Conservation (phyloP, 2,888 invertebrate genomes). For the Aspidiotus rigidus region DNA sequence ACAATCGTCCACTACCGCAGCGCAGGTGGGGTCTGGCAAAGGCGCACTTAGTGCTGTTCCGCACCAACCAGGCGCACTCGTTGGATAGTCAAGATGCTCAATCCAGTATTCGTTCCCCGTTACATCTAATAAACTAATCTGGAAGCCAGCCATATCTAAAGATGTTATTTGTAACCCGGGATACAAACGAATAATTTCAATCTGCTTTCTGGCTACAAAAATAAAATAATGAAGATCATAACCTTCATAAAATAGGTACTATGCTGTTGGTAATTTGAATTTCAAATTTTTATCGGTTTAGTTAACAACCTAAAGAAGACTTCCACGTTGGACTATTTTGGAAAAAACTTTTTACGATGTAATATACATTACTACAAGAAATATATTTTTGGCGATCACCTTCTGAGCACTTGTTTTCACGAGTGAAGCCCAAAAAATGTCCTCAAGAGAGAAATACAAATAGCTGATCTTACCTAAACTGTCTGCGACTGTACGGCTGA, state of each 20-base stretch:
- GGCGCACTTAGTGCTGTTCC: conserved; percentile 42
- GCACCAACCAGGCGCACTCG: conserved; percentile 53
- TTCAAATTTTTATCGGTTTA: too few species aligned
- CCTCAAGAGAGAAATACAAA: too few species aligned
- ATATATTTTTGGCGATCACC: too few species aligned
- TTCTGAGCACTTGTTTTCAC: too few species aligned
- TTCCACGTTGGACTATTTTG: too few species aligned
- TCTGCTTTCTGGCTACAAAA: conserved; percentile 44
- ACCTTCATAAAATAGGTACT: neutral
- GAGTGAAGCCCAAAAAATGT: too few species aligned
- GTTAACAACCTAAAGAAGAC: too few species aligned
- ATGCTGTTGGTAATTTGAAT: neutral
- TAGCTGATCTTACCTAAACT: conserved; percentile 51
- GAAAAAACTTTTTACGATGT: too few species aligned
- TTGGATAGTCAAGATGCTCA: conserved; percentile 51
- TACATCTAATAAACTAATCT: conserved; percentile 59
- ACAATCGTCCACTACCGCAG: neutral
- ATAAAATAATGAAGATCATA: neutral
- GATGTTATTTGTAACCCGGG: conserved; percentile 60
- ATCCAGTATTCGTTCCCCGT: conserved; percentile 47
- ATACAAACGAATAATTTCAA: conserved; percentile 49
- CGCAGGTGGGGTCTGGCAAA: neutral
- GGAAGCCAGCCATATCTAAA: conserved; percentile 67
- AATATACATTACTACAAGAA: too few species aligned
- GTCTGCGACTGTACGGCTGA: conserved; percentile 55